A percentile compares a stretch with the other conserved stretches of the same genome.
Conservation (phyloP, 2,797 vertebrate genomes). For the Lithobates pipiens region DNA sequence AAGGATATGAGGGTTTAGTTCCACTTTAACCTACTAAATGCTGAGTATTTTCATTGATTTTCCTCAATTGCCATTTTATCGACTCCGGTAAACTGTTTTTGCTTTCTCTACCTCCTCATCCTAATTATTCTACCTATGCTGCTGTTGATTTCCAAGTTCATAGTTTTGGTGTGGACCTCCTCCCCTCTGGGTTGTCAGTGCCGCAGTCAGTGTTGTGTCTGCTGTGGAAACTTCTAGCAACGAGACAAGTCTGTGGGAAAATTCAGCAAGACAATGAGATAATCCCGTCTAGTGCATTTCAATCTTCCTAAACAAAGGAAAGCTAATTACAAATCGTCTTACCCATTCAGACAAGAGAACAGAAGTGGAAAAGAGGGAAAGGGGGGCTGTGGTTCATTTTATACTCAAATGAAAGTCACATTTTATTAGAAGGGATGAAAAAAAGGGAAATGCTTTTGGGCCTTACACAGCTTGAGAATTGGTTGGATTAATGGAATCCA, state of each 20-base stretch:
- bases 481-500: too few species aligned
- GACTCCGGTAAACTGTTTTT: neutral
- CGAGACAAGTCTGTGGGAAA: slow-evolving; percentile 48
- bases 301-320: slow-evolving; percentile 33
- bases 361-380: neutral
- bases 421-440: slow-evolving; percentile 2
- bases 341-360: slow-evolving; percentile 4
- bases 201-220: slow-evolving; percentile 6
- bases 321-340: slow-evolving; percentile 38
- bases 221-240: slow-evolving; percentile 15
- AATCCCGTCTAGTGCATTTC: slow-evolving; percentile 53
- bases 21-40: too few species aligned
- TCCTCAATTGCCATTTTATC: too few species aligned
- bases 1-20: too few species aligned
- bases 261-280: slow-evolving; percentile 46
- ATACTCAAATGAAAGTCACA: slow-evolving; percentile 14
- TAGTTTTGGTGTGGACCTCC: neutral
- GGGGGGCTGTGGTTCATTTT: neutral
- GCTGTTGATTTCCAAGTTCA: neutral
- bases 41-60: too few species aligned
- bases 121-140: neutral
- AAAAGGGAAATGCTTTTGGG: neutral
- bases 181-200: neutral
- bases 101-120: neutral
- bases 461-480: too few species aligned